A percentile compares a stretch with the other conserved stretches of the same genome.
phyloP scores from a whole-genome alignment of 2,888 invertebrate species.

The Rhamnusium bicolor region DNA sequence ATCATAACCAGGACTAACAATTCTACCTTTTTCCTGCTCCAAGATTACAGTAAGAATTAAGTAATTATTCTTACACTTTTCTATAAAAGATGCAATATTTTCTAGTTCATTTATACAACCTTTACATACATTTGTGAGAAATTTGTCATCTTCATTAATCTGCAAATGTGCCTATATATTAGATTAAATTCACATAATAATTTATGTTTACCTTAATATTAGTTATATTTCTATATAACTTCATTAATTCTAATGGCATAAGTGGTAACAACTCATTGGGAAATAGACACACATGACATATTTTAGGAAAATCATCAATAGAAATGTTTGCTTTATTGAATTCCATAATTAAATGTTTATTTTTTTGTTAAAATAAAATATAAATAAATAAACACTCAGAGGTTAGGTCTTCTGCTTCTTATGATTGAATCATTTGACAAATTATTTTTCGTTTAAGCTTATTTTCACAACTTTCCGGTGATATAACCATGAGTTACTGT shows the following conservation, averaged over 20 bases:
- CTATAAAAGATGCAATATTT: conserved; percentile 38
- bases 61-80: conserved; percentile 41
- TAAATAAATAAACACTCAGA: background rate
- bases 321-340: background rate
- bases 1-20: conserved; percentile 10
- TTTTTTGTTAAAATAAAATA: background rate
- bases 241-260: conserved; percentile 16
- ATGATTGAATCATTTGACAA: no score
- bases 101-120: conserved; percentile 35
- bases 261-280: conserved; percentile 34
- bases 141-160: conserved; percentile 32
- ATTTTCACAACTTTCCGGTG: no score
- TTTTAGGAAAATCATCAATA: conserved; percentile 33
- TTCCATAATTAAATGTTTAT: background rate
- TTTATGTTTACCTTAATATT: conserved; percentile 38
- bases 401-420: background rate
- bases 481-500: no score
- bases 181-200: background rate
- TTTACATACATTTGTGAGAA: conserved; percentile 44
- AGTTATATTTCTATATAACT: conserved; percentile 39
- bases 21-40: conserved; percentile 11
- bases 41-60: conserved; percentile 18
- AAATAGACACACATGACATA: conserved; percentile 45
- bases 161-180: conserved; percentile 27
- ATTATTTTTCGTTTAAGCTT: no score